These are phyloP conservation scores for Chydorus sphaericus DNA, from an alignment of 2,888 invertebrate species.

Conservation along the genomic window DNA sequence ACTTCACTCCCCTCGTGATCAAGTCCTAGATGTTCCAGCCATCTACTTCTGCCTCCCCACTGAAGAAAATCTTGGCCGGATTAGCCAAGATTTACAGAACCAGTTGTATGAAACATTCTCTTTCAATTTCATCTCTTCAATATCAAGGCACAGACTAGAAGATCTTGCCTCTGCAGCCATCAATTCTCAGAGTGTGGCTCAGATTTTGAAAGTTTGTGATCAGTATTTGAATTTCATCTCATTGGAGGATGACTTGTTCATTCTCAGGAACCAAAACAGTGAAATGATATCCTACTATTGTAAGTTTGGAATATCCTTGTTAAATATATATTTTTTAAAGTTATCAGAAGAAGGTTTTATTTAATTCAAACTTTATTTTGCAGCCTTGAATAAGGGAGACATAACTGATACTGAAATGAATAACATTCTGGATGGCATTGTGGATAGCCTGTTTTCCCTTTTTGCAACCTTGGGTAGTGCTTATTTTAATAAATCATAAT, in stretches of 20 bases:
- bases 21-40: constrained; percentile 96
- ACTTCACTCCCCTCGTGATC: constrained; percentile 53
- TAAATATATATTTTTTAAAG: too few species aligned
- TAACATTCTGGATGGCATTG: constrained; percentile 78
- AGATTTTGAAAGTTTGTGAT: constrained; percentile 90
- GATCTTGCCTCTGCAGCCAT: constrained; percentile 86
- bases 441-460: constrained; percentile 91
- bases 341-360: background rate
- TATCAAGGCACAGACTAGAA: constrained; percentile 83
- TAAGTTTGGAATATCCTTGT: constrained; percentile 29
- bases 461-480: constrained; percentile 84
- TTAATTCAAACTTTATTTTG: constrained; percentile 23
- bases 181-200: constrained; percentile 75
- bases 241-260: constrained; percentile 93
- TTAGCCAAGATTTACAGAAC: constrained; percentile 69
- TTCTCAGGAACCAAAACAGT: constrained; percentile 80
- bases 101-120: constrained; percentile 88
- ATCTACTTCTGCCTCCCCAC: constrained; percentile 94
- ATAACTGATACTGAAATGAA: constrained; percentile 94
- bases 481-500: constrained; percentile 23
- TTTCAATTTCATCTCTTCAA: constrained; percentile 91
- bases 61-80: constrained; percentile 87
- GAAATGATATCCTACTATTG: constrained; percentile 85
- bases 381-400: constrained; percentile 83
- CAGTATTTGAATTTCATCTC: constrained; percentile 98